phyloP scores from a whole-genome alignment of 2,888 invertebrate genomes.

The Therioaphis trifolii region DNA sequence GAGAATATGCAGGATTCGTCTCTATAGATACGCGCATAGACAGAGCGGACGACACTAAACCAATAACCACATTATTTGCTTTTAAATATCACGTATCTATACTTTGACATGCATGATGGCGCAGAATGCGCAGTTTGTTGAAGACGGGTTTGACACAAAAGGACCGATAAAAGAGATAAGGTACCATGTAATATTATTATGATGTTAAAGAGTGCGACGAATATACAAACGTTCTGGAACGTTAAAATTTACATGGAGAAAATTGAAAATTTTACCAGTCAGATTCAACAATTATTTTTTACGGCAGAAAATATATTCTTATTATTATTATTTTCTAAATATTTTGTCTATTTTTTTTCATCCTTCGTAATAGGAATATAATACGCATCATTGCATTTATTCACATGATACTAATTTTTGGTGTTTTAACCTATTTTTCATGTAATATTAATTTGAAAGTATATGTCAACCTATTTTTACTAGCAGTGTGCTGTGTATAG shows the following conservation, averaged over 20 bases:
- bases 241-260: not conserved
- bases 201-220: not conserved
- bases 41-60: not conserved
- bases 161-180: slow-evolving; percentile 1
- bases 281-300: not conserved
- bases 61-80: not conserved
- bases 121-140: not conserved
- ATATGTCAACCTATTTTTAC: no score
- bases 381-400: no score
- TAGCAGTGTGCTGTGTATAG: no score
- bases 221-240: not conserved
- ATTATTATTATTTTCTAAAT: no score
- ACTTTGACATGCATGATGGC: slow-evolving; percentile 1
- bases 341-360: no score
- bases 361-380: no score
- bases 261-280: not conserved
- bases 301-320: no score
- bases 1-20: not conserved
- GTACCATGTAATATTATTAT: slow-evolving; percentile 1
- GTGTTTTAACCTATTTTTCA: no score
- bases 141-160: not conserved
- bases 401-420: no score
- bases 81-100: not conserved
- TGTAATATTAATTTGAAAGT: no score
- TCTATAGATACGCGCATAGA: not conserved